A percentile compares a stretch with the other conserved stretches of the same genome.
These are phyloP conservation scores for Thymallus thymallus DNA, from an alignment of 2,113 vertebrate species.

Conservation along the genomic window DNA sequence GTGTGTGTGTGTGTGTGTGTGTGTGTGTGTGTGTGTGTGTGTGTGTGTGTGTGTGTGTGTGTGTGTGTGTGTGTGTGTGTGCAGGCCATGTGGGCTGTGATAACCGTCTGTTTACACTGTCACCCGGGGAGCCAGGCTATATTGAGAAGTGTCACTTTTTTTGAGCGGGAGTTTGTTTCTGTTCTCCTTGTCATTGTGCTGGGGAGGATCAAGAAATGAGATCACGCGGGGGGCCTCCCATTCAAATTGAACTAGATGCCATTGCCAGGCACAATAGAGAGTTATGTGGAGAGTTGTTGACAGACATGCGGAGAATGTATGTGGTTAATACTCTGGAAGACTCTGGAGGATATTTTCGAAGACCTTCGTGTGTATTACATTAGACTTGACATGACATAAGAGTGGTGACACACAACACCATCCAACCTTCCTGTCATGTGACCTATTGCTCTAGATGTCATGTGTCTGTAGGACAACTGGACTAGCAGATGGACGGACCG, in stretches of 20 bases:
- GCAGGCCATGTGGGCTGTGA: not conserved
- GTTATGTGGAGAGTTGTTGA: not conserved
- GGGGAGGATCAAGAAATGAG: not conserved
- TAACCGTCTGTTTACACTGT: constrained; percentile 28
- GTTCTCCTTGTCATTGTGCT: not conserved
- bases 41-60: not conserved
- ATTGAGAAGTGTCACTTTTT: constrained; percentile 12
- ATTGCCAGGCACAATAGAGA: not conserved
- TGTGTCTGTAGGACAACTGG: not conserved
- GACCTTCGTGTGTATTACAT: constrained; percentile 47
- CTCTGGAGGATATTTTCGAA: constrained; percentile 49
- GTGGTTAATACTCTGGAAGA: constrained; percentile 30
- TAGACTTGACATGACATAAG: constrained; percentile 38
- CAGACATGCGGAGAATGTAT: constrained; percentile 32
- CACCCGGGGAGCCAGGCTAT: constrained; percentile 2
- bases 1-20: not conserved
- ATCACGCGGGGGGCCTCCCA: no score
- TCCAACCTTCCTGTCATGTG: no score
- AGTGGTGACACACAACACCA: constrained; percentile 9
- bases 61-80: not conserved
- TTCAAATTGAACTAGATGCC: not conserved
- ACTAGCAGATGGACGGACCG: not conserved
- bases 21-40: not conserved
- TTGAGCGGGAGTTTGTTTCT: not conserved
- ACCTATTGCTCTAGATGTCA: not conserved